Base-by-base conservation (phyloP, 2,797 vertebrate genomes). In the Trematomus bernacchii region DNA sequence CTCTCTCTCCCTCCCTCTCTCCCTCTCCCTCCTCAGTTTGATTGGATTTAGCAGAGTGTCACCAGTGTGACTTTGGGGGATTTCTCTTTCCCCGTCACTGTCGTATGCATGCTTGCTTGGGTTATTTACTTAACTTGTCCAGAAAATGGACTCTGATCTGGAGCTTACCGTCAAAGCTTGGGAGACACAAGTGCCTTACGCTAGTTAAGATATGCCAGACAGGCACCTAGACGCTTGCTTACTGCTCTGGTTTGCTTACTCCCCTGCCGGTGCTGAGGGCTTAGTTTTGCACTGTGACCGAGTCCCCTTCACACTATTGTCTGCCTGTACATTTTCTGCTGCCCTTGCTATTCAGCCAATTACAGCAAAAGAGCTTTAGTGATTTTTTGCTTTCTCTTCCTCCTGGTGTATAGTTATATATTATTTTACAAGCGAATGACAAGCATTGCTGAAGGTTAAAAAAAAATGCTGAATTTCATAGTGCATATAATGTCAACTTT, bases 301-400 rank as follows among this genome's bases (percentile, higher is more conserved):
- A 94, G 93, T 95, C 95, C 94, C 95, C 95, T 96, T 96, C 95
- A 96, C 95, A 96, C 94, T 94, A 92, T 94, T 93, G 91, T 94
- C 93, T 93, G 92, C 93, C 94, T 94, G 94, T 94, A 96, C 92
- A 95, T 95, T 95, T 96, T 96, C 92, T 96, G 95, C 95, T 96
- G 95, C 90, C 94, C 91, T 96, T 96, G 95, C 95, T 95, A 91
- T 96, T 95, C 93, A 94, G 93, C 93, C 95, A 95, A 96, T 96
- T 96, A 96, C 92, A 91, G 92, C 94, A 94, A 95, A 95, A 95
- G 94, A 95, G 95, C 94, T 94, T 95, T 94, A 95, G 94, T 74
- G 93, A 95, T 95, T 95, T 95, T 90, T 85, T 76, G 73, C 80
- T 85, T 80, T 76, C 76, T 85, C 80, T 89, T 89, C 81, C 86